Base-by-base conservation (phyloP, 1,140 invertebrate species). In the Limonius californicus region DNA sequence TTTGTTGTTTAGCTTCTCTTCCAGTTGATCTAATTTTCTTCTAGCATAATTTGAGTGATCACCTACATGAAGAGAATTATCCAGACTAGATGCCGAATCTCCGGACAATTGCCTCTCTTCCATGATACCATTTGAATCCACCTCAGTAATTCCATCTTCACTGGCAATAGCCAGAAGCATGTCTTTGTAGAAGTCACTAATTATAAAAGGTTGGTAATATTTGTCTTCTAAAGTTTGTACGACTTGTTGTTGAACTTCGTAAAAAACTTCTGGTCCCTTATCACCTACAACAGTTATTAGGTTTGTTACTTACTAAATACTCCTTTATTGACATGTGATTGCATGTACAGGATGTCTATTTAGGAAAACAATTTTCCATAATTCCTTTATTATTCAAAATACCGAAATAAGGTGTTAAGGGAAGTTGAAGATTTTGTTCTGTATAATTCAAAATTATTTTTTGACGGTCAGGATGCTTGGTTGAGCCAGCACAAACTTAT, bases 191-290 rank as follows among this genome's bases (percentile, higher is more conserved):
- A 90, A 85, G 56, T 92, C 88, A 72, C 91, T 94, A 7, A 92
- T 83, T 39, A 95, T 79, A 75, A 95, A 96, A 0, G 90, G 88
- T 23, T 91, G 87, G 79, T 95, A 96, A 77, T 94, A 91, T 72
- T 93, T 90, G 57, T 93, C 87, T 75, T 95, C 89, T 9, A 95
- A 79, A 0, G 86, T 85, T 69, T 87, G 84, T 16, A 90, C 83
- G 8, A 95, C 87, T 64, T 85, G 84, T 23, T 89, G 85, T 75
- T 94, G 92, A 2, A 93, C 89, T 72, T 92, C 88, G 70, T 89
- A 92, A 78, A 95, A 94, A 18, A 94, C 89, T 76, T 93, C 90
- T 43, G 91, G 92, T 2, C 92, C 92, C 72, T 88, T 90, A 70
- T 93, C 88, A 27, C 92, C 92, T 71, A 43, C 2, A 45, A 60